Evolutionary conservation across 2,888 invertebrate species (phyloP), one percentile per base, ranked within the genome.

Genomic region (Laothoe populi): DNA sequence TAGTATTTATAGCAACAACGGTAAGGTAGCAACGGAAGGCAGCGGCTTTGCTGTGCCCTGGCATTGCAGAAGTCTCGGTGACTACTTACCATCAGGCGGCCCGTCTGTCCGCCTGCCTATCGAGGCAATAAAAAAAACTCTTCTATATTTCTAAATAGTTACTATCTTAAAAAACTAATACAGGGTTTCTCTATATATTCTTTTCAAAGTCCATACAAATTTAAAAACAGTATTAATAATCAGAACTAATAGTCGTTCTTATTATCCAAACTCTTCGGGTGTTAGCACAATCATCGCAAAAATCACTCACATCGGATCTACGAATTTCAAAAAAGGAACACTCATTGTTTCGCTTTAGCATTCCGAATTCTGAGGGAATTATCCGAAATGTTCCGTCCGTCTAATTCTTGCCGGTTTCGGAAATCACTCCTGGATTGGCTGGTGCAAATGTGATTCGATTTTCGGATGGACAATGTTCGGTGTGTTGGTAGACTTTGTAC

Each of bases 321-420:
- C 19, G 31, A 31, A 19, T 5, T 10, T 19, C 31, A 49, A 49
- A 31, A 49, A 26, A 26, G 26, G 26, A 19, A 53, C 3, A 16
- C 19, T 35, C 53, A 53, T 53, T 53, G 53, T 53, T 53, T 53
- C 53, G n/a, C 53, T 53, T 48, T 2, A 53, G 35, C 31, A 31
- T 31, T 53, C 2, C 19, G 19, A 53, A 31, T 35, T 53, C 31
- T 35, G 53, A 35, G 53, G 16, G 53, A 35, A 35, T 35, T 53
- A 53, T 31, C 13, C 35, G 53, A 35, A 46, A 53, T 53, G 53
- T 35, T 53, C 13, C 53, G 35, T 26, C 13, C 53, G 53, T 49
- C 53, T 53, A 35, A 35, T 53, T 53, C 53, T 49, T 11, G 0
- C 35, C 53, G 53, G 5, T 53, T 35, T 31, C 11, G 31, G 35